A percentile compares a stretch with the other conserved stretches of the same genome.
Conservation (phyloP, 1,140 invertebrate species). For the Lepidostoma basale region DNA sequence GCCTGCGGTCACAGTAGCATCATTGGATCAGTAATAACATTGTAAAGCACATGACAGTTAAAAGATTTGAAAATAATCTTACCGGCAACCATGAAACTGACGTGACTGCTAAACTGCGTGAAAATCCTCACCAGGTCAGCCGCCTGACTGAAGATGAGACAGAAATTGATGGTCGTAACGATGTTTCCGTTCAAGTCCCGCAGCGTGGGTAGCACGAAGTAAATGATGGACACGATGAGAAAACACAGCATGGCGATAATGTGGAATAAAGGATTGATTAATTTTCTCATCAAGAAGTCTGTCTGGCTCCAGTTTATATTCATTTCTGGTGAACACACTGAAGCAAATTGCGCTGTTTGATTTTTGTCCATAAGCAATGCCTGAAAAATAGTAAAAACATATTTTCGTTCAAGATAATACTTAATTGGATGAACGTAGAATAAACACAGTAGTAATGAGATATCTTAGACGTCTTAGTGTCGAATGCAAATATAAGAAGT, state of each 20-base stretch:
- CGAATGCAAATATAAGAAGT: too few relatives aligned
- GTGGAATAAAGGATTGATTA: slow-evolving; percentile 77
- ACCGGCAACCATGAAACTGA: slow-evolving; percentile 80
- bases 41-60: too few relatives aligned
- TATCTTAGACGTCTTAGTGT: too few relatives aligned
- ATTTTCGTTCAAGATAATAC: too few relatives aligned
- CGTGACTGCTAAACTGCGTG: slow-evolving; percentile 77
- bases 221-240: slow-evolving; percentile 77
- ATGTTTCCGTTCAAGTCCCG: slow-evolving; percentile 83
- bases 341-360: slow-evolving; percentile 67
- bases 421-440: too few relatives aligned
- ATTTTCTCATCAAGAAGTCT: slow-evolving; percentile 73
- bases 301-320: slow-evolving; percentile 71
- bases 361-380: slow-evolving; percentile 51
- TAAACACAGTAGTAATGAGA: too few relatives aligned
- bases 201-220: slow-evolving; percentile 82
- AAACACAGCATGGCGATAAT: slow-evolving; percentile 73
- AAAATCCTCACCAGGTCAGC: slow-evolving; percentile 79
- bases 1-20: too few relatives aligned
- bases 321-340: slow-evolving; percentile 75
- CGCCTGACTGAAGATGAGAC: slow-evolving; percentile 76
- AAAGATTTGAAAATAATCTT: too few relatives aligned
- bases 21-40: too few relatives aligned
- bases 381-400: slow-evolving; percentile 13
- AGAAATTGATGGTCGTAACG: slow-evolving; percentile 77